These are phyloP conservation scores for Leptobrachium ailaonicum DNA, from an alignment of 2,113 vertebrate species.

Conservation along the genomic window DNA sequence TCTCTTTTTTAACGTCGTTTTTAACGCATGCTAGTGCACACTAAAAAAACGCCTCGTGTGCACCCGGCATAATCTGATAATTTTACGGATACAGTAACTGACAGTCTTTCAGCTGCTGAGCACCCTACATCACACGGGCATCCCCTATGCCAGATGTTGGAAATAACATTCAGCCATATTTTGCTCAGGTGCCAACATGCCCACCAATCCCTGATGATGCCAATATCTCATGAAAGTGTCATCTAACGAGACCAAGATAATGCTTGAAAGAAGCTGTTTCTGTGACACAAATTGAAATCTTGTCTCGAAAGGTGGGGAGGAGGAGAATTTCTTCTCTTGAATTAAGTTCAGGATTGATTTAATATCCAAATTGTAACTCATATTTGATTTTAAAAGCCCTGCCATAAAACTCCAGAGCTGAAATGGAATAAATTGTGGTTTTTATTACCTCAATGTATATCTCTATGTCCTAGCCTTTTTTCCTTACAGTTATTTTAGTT, in stretches of 20 bases:
- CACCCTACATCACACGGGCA: too few relatives aligned
- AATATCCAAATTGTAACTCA: conserved; percentile 71
- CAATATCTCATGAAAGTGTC: conserved; percentile 4
- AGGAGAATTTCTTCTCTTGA: conserved; percentile 60
- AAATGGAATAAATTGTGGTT: conserved; percentile 79
- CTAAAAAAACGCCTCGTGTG: too few relatives aligned
- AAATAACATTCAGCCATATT: too few relatives aligned
- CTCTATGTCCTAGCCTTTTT: conserved; percentile 79
- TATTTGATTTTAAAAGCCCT: conserved; percentile 81
- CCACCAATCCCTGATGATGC: background rate
- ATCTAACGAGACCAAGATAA: conserved; percentile 60
- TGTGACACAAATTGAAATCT: conserved; percentile 62
- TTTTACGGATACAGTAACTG: too few relatives aligned
- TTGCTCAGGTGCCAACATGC: background rate
- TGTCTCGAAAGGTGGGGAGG: conserved; percentile 55
- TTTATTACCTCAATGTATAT: conserved; percentile 74
- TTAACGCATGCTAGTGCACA: too few relatives aligned
- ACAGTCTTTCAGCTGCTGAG: too few relatives aligned
- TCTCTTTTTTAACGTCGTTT: too few relatives aligned
- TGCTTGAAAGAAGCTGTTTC: conserved; percentile 59
- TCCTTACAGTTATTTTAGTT: conserved; percentile 94
- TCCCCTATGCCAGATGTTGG: too few relatives aligned
- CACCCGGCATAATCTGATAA: too few relatives aligned
- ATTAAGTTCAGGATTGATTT: conserved; percentile 74
- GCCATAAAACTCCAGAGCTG: conserved; percentile 75